Conservation (phyloP, 2,888 invertebrate species). For the Drosophila kokeensis region DNA sequence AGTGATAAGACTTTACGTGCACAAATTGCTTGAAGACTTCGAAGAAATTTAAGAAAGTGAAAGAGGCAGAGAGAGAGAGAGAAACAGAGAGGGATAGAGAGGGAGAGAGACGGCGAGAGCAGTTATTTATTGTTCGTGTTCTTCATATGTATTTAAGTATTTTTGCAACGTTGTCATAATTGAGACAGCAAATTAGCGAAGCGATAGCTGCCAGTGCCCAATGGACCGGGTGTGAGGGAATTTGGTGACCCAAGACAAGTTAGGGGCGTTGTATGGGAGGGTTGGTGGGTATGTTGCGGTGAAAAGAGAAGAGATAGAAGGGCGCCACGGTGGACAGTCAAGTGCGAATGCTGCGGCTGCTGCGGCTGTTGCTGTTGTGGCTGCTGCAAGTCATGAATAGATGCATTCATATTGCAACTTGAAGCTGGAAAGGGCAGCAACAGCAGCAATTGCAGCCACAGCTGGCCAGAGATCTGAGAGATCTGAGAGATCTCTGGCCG, state of each 20-base stretch:
- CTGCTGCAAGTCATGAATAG: slow-evolving; percentile 60
- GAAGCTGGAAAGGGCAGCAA: slow-evolving; percentile 15
- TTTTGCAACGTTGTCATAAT: slow-evolving; percentile 55
- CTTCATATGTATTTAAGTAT: neutral
- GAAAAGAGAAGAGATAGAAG: neutral
- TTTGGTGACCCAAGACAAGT: slow-evolving; percentile 29
- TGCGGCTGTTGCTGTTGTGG: slow-evolving; percentile 19
- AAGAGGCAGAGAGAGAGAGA: neutral
- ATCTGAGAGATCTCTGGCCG: slow-evolving; percentile 37
- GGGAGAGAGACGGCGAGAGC: neutral
- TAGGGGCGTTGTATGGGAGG: neutral
- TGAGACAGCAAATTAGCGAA: slow-evolving; percentile 59
- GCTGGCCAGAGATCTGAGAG: slow-evolving; percentile 32
- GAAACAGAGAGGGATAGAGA: neutral
- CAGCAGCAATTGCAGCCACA: slow-evolving; percentile 62
- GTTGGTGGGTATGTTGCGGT: neutral
- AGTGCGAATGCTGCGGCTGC: slow-evolving; percentile 52
- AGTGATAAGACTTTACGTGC: slow-evolving; percentile 4
- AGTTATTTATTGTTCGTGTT: slow-evolving; percentile 25
- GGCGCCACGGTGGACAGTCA: slow-evolving; percentile 15
- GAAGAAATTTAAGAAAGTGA: slow-evolving; percentile 23
- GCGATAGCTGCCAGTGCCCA: slow-evolving; percentile 21
- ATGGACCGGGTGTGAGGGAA: slow-evolving; percentile 4
- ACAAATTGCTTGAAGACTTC: slow-evolving; percentile 4
- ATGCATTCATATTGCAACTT: slow-evolving; percentile 61